Conservation (phyloP, 2,113 vertebrate species). For the Alethe diademata region DNA sequence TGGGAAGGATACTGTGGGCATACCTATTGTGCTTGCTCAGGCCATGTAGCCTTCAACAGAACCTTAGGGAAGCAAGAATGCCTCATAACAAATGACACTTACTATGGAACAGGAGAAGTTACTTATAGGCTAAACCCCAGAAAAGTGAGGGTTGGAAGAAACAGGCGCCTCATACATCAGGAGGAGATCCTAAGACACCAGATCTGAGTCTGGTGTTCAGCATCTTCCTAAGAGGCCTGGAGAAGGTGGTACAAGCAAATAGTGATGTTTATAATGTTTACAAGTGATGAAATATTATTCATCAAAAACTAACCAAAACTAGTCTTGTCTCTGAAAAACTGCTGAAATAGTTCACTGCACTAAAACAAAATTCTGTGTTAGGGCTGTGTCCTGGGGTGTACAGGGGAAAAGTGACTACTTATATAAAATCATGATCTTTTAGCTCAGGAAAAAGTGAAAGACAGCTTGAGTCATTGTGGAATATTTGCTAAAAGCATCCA, state of each 20-base stretch:
- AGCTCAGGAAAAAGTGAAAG: neutral
- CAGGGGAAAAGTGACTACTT: neutral
- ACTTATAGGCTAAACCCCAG: neutral
- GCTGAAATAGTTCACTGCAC: neutral
- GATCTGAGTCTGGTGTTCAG: neutral
- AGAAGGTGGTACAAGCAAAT: neutral
- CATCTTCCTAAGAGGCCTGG: neutral
- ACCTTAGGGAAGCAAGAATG: neutral
- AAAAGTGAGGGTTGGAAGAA: neutral
- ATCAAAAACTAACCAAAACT: neutral
- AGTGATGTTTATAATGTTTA: neutral
- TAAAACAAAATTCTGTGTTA: neutral
- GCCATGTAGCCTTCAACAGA: neutral
- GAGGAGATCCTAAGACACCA: neutral
- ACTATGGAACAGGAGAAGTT: neutral
- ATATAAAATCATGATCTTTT: neutral
- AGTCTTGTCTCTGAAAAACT: neutral
- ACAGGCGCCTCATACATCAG: rapidly evolving
- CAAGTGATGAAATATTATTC: neutral
- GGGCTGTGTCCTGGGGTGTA: too few relatives aligned
- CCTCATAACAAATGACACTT: neutral
- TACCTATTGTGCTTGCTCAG: neutral
- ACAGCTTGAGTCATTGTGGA: neutral
- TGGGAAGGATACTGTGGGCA: neutral
- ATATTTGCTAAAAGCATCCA: neutral